Conservation (phyloP, 2,888 invertebrate species). For the Protophormia terraenovae region DNA sequence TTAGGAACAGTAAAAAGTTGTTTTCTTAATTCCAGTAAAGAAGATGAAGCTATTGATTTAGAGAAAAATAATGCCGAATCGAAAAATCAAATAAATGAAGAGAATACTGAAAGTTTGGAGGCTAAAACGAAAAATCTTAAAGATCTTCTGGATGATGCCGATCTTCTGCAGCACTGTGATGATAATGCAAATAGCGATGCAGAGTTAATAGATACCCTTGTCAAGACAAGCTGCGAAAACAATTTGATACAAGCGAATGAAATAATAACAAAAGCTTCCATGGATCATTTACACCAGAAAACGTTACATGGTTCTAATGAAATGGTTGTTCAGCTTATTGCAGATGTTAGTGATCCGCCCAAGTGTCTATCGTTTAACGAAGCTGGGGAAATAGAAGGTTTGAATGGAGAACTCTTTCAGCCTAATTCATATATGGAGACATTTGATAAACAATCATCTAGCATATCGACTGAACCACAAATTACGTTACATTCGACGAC, state of each 20-base stretch:
- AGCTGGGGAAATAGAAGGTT: slow-evolving; percentile 80
- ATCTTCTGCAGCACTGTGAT: slow-evolving; percentile 78
- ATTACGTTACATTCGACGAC: slow-evolving; percentile 52
- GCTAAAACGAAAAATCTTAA: slow-evolving; percentile 79
- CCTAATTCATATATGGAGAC: slow-evolving; percentile 72
- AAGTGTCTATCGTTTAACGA: slow-evolving; percentile 81
- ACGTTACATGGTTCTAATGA: slow-evolving; percentile 81
- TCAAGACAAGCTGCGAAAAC: slow-evolving; percentile 85
- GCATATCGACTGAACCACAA: slow-evolving; percentile 79
- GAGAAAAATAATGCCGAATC: slow-evolving; percentile 12
- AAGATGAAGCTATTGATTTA: neutral
- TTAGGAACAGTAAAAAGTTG: neutral
- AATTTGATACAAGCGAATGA: slow-evolving; percentile 81
- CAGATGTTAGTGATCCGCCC: slow-evolving; percentile 82
- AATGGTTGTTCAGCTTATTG: slow-evolving; percentile 84
- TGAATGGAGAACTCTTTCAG: slow-evolving; percentile 79
- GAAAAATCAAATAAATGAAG: slow-evolving; percentile 30
- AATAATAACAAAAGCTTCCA: slow-evolving; percentile 66
- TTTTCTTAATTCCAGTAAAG: neutral
- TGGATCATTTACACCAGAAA: slow-evolving; percentile 68
- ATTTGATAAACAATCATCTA: slow-evolving; percentile 72
- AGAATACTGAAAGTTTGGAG: slow-evolving; percentile 69
- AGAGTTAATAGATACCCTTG: slow-evolving; percentile 84
- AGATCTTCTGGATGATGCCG: slow-evolving; percentile 79
- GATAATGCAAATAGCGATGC: slow-evolving; percentile 81